phyloP scores from a whole-genome alignment of 1,140 invertebrate species.

The Hycleus phaleratus region DNA sequence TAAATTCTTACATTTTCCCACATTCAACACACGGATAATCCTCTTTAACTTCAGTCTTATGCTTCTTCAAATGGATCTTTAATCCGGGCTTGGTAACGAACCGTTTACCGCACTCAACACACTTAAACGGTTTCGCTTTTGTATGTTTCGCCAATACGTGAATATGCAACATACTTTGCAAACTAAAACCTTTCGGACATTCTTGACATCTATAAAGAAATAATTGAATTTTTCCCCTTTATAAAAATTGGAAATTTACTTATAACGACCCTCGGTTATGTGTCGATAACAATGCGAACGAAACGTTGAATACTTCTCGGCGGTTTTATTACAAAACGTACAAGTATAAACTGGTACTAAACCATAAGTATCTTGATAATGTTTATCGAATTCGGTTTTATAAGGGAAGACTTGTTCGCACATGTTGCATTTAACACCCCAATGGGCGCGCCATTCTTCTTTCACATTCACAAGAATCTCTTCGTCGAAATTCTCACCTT shows the following conservation, averaged over 20 bases:
- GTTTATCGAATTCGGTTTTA: constrained; percentile 31
- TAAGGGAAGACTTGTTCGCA: constrained; percentile 31
- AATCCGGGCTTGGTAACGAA: constrained; percentile 38
- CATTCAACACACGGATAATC: constrained; percentile 45
- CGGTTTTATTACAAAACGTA: constrained; percentile 38
- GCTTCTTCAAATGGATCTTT: constrained; percentile 38
- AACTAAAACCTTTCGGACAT: constrained; percentile 37
- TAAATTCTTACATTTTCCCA: constrained; percentile 44
- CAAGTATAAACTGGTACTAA: constrained; percentile 37
- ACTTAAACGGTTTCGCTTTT: constrained; percentile 37
- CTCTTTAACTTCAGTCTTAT: constrained; percentile 38
- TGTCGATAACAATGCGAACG: constrained; percentile 40
- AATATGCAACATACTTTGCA: constrained; percentile 34
- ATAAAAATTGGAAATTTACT: constrained; percentile 22
- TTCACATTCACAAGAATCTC: constrained; percentile 32
- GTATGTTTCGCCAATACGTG: constrained; percentile 38
- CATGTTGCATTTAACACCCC: constrained; percentile 39
- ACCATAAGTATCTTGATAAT: constrained; percentile 34
- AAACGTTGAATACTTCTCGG: constrained; percentile 40
- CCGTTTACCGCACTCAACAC: constrained; percentile 38
- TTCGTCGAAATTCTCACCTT: constrained; percentile 30
- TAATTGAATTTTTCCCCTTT: background rate
- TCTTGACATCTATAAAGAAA: constrained; percentile 34
- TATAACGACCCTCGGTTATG: constrained; percentile 38
- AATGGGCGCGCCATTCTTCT: constrained; percentile 35